phyloP scores from a whole-genome alignment of 2,113 vertebrate genomes.

The Carlito syrichta region DNA sequence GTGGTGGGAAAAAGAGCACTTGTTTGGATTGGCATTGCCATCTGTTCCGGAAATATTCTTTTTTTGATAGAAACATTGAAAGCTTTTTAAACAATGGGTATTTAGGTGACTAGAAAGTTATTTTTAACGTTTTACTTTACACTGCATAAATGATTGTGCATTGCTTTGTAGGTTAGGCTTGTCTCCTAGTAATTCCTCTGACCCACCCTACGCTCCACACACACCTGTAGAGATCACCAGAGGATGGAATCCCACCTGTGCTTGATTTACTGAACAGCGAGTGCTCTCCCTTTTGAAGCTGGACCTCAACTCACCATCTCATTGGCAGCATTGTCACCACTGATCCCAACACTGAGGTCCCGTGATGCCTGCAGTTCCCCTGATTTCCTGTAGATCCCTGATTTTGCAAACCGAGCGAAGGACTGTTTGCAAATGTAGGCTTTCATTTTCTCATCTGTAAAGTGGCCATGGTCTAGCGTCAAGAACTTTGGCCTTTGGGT shows the following conservation, averaged over 20 bases:
- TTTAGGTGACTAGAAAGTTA: not conserved
- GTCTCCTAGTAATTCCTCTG: not conserved
- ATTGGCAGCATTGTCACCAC: not conserved
- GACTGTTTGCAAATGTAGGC: not conserved
- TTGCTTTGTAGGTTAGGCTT: not conserved
- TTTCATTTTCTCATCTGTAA: not conserved
- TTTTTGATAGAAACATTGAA: not conserved
- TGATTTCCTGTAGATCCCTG: not conserved
- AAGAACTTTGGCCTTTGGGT: not conserved
- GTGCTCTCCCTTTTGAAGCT: not conserved
- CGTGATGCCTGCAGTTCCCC: not conserved
- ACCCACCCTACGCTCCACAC: fast-evolving
- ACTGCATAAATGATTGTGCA: not conserved
- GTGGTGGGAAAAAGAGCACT: not conserved
- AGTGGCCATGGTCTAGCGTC: not conserved
- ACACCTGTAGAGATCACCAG: not conserved
- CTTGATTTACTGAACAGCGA: not conserved
- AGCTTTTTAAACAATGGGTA: not conserved
- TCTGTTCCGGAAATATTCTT: not conserved
- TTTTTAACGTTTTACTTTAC: not conserved
- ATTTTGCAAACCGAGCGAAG: not conserved
- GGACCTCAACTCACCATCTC: not conserved
- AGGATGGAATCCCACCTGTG: not conserved
- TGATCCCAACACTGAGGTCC: not conserved
- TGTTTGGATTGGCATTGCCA: not conserved